Evolutionary conservation across 2,888 invertebrate species (phyloP).

Genomic region (Hypomecis punctinalis): DNA sequence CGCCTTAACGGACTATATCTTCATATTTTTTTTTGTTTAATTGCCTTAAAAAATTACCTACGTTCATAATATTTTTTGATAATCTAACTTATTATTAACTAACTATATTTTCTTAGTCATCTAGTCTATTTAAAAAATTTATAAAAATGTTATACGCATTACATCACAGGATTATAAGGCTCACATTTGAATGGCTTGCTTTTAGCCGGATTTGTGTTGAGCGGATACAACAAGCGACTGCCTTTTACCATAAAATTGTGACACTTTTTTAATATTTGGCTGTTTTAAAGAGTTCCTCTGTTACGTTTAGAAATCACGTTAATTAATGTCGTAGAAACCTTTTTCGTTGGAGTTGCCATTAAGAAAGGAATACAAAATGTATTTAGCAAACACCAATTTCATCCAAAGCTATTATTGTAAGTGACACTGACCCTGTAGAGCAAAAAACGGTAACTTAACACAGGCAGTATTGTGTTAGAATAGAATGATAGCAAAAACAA

Average conservation of each 20-base stretch:
- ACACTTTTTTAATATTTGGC: not conserved
- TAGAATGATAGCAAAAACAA: slow-evolving; percentile 29
- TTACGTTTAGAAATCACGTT: not conserved
- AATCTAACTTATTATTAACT: no score
- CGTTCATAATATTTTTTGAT: no score
- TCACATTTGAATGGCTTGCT: not conserved
- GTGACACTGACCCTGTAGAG: slow-evolving; percentile 55
- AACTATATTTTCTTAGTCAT: no score
- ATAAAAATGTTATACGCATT: no score
- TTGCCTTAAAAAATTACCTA: no score
- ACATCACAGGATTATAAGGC: not conserved
- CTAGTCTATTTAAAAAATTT: no score
- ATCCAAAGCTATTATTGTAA: slow-evolving; percentile 56
- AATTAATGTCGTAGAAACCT: no score
- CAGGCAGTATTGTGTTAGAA: slow-evolving; percentile 37
- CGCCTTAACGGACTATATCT: no score
- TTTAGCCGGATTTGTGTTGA: not conserved
- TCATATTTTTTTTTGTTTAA: no score
- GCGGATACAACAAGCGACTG: not conserved
- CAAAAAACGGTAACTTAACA: slow-evolving; percentile 36
- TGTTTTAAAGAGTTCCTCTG: not conserved
- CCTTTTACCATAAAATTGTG: not conserved
- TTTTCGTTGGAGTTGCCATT: slow-evolving; percentile 39
- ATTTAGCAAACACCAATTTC: slow-evolving; percentile 57
- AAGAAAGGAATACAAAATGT: slow-evolving; percentile 47